phyloP scores from a whole-genome alignment of 2,888 invertebrate species.

The Meiosimyza platycephala region DNA sequence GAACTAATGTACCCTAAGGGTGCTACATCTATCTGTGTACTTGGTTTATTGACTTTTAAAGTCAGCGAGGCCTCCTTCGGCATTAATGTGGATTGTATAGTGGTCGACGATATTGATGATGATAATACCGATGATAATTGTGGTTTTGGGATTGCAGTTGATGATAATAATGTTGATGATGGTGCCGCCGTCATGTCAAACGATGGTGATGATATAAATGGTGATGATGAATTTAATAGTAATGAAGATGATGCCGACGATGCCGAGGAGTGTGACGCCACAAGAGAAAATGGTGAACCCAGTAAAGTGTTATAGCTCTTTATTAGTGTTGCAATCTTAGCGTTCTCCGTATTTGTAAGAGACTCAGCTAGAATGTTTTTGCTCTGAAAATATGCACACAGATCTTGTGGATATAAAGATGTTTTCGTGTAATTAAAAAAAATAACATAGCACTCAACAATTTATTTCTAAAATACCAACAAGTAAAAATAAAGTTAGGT shows the following conservation, averaged over 20 bases:
- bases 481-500: too few species aligned
- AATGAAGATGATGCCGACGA: constrained; percentile 34
- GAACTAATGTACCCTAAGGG: constrained; percentile 30
- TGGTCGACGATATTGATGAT: constrained; percentile 7
- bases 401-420: background rate
- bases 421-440: background rate
- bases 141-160: constrained; percentile 27
- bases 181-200: constrained; percentile 39
- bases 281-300: constrained; percentile 49
- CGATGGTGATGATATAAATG: constrained; percentile 38
- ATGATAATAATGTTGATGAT: constrained; percentile 28
- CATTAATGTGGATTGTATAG: too few species aligned
- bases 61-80: background rate
- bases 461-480: background rate
- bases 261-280: constrained; percentile 40
- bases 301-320: constrained; percentile 48
- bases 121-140: constrained; percentile 28
- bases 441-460: background rate
- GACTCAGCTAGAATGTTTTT: constrained; percentile 34
- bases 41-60: constrained; percentile 28
- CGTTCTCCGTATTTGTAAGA: constrained; percentile 14
- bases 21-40: constrained; percentile 38
- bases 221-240: constrained; percentile 24
- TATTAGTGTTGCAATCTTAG: constrained; percentile 37
- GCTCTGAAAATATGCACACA: constrained; percentile 35